Conservation (phyloP, 2,113 vertebrate species). For the Todiramphus chloris region DNA sequence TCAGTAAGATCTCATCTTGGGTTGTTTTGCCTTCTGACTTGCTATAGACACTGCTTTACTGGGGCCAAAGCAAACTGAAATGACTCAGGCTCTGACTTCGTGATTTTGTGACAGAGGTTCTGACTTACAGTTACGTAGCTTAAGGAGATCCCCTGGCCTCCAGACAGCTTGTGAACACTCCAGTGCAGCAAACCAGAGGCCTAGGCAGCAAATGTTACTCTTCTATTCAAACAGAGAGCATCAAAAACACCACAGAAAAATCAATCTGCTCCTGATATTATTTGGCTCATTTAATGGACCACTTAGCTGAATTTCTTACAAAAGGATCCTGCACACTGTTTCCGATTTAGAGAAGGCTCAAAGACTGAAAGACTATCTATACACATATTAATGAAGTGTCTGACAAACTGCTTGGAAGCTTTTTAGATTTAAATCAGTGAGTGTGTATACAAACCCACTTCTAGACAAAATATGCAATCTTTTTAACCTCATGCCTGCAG, state of each 20-base stretch:
- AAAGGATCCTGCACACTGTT: background rate
- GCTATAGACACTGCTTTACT: background rate
- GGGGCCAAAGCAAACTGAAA: background rate
- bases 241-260: background rate
- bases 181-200: background rate
- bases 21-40: background rate
- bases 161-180: accelerated
- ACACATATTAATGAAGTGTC: background rate
- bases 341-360: background rate
- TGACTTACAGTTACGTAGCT: background rate
- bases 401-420: background rate
- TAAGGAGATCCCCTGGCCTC: background rate
- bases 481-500: background rate
- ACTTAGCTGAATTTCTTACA: background rate
- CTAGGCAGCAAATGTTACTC: background rate
- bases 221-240: background rate
- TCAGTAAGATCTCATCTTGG: background rate
- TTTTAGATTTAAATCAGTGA: background rate
- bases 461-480: background rate
- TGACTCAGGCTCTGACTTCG: background rate
- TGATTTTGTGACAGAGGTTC: background rate
- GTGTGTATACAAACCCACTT: background rate
- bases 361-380: background rate
- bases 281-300: background rate
- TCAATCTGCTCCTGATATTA: background rate